Percentiles rank a stretch among this genome's conserved stretches.
phyloP scores from a whole-genome alignment of 1,140 invertebrate species.

The Bombyx mori region ASM3026992v2 NC_085127.1:855001-855500 shows the following conservation, averaged over 20 bases:
- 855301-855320: conserved; percentile 82
- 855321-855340: conserved; percentile 83
- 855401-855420: too few species aligned
- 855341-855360: conserved; percentile 81
- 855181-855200: conserved; percentile 15
- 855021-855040: conserved; percentile 90
- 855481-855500: too few species aligned
- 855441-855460: too few species aligned
- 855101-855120: conserved; percentile 20
- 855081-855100: not conserved
- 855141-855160: conserved; percentile 61
- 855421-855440: too few species aligned
- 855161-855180: conserved; percentile 51
- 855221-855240: conserved; percentile 72
- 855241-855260: conserved; percentile 82
- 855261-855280: conserved; percentile 89
- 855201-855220: conserved; percentile 19
- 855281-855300: conserved; percentile 81
- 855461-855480: too few species aligned
- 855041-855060: conserved; percentile 7
- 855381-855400: too few species aligned
- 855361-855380: conserved; percentile 73
- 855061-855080: not conserved
- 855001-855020: conserved; percentile 91
- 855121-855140: conserved; percentile 43